These are phyloP conservation scores for Trichopoda pennipes DNA, from an alignment of 2,888 invertebrate species.

Conservation along the genomic window DNA sequence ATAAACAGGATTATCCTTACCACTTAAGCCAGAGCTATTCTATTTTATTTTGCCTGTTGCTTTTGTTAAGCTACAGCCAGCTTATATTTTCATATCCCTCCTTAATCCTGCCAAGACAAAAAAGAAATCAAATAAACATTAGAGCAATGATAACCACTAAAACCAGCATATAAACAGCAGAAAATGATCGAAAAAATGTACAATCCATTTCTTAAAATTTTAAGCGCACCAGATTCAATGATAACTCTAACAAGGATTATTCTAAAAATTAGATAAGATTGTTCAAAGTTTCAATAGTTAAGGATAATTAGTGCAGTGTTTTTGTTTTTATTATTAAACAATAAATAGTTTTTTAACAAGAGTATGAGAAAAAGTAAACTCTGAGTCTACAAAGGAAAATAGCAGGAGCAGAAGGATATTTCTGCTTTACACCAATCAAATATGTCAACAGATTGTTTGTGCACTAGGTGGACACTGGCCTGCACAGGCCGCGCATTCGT, in stretches of 20 bases:
- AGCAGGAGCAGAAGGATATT: too few relatives aligned
- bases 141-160: background rate
- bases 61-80: constrained; percentile 39
- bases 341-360: too few relatives aligned
- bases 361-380: too few relatives aligned
- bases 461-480: too few relatives aligned
- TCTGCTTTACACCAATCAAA: too few relatives aligned
- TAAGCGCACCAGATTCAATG: background rate
- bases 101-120: constrained; percentile 45
- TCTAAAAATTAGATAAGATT: background rate
- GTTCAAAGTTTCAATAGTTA: background rate
- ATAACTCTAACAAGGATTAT: background rate
- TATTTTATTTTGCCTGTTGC: background rate
- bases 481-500: too few relatives aligned
- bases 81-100: constrained; percentile 26
- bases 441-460: too few relatives aligned
- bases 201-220: background rate
- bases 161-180: constrained; percentile 45
- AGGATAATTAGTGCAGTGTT: too few relatives aligned
- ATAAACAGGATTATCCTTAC: constrained; percentile 67
- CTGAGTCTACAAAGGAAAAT: too few relatives aligned
- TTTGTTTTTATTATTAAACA: too few relatives aligned
- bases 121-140: constrained; percentile 47
- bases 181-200: background rate
- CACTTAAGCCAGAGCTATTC: background rate